Conservation (phyloP, 2,113 vertebrate genomes). For the Scalopus aquaticus region DNA sequence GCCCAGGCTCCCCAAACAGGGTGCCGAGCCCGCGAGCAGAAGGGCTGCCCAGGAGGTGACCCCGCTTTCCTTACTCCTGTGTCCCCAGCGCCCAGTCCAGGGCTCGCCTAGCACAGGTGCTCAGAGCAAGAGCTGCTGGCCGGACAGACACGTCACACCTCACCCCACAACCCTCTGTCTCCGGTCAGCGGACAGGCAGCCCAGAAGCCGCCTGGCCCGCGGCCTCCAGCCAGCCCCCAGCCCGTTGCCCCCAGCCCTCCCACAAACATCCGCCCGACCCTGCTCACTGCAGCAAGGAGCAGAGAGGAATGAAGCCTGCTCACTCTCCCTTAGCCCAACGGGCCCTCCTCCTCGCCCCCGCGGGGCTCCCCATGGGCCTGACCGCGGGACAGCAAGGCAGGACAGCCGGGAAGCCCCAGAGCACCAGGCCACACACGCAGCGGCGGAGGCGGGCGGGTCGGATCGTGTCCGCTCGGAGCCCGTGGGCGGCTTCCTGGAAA, state of each 20-base stretch:
- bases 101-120: too few relatives aligned
- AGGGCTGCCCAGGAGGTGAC: background rate
- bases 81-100: background rate
- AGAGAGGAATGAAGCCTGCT: background rate
- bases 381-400: background rate
- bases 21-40: background rate
- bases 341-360: too few relatives aligned
- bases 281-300: background rate
- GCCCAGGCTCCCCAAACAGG: background rate
- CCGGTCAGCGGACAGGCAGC: background rate
- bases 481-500: too few relatives aligned
- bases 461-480: too few relatives aligned
- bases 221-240: too few relatives aligned
- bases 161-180: background rate
- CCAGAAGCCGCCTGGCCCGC: background rate
- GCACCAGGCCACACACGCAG: background rate
- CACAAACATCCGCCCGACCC: background rate
- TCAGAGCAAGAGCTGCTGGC: too few relatives aligned
- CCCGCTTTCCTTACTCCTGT: background rate
- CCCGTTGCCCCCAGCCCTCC: background rate
- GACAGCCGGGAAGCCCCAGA: background rate
- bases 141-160: background rate
- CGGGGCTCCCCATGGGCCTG: fast-evolving
- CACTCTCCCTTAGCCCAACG: too few relatives aligned
- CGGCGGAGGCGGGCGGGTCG: background rate